These are phyloP conservation scores for Grapholita molesta DNA, from an alignment of 1,140 invertebrate species.

Conservation along the genomic window DNA sequence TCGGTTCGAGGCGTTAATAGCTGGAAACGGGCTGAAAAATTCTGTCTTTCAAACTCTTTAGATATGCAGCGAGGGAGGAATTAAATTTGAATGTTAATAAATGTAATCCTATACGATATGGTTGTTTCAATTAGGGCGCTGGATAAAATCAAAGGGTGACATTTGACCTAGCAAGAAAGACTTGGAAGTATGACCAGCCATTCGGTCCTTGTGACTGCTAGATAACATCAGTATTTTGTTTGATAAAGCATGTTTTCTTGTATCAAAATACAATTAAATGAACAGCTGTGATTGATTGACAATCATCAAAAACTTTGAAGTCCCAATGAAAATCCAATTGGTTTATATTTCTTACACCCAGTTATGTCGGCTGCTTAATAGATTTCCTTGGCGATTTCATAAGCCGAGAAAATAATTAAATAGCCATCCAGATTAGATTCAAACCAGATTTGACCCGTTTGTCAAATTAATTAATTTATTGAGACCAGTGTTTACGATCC, in stretches of 20 bases:
- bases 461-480: slow-evolving; percentile 12
- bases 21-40: no score
- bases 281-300: neutral
- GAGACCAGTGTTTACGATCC: neutral
- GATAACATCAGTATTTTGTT: no score
- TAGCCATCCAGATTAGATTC: neutral
- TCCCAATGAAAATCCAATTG: neutral
- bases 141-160: no score
- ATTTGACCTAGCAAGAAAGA: no score
- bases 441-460: slow-evolving; percentile 3
- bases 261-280: neutral
- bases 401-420: slow-evolving; percentile 1
- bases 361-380: neutral
- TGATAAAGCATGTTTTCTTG: neutral
- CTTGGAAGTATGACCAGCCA: no score
- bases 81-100: no score
- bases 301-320: no score
- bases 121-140: no score
- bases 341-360: neutral
- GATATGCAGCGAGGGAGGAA: no score
- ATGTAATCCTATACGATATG: no score
- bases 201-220: neutral
- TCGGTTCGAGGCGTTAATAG: neutral
- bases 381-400: neutral
- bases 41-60: no score